phyloP scores from a whole-genome alignment of 2,888 invertebrate species.

The Mycalesis mineus region DNA sequence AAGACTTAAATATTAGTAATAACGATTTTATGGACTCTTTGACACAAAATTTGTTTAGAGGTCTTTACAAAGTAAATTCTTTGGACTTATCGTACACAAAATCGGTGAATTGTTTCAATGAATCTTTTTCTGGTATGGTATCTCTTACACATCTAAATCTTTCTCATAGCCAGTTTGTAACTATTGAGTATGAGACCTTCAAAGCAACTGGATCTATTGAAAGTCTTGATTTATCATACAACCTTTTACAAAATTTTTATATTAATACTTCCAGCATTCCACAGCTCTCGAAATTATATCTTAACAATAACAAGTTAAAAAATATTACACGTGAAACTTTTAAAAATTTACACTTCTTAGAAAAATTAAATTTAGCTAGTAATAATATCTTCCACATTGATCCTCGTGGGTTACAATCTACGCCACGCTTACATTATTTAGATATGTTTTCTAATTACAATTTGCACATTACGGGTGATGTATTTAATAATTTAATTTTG shows the following conservation, averaged over 20 bases:
- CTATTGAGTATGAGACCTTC: conserved; percentile 20
- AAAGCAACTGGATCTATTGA: conserved; percentile 13
- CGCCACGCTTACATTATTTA: conserved; percentile 9
- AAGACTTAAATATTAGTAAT: conserved; percentile 9
- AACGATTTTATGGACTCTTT: conserved; percentile 12
- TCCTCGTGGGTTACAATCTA: conserved; percentile 13
- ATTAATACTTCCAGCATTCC: conserved; percentile 18
- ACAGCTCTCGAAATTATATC: conserved; percentile 12
- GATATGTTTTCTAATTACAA: conserved; percentile 11
- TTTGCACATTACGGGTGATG: conserved; percentile 10
- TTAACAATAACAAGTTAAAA: conserved; percentile 21
- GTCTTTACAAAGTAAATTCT: conserved; percentile 1
- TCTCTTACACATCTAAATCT: conserved; percentile 10
- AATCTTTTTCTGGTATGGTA: conserved; percentile 10
- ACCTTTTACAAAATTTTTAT: conserved; percentile 14
- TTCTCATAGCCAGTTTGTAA: conserved; percentile 14
- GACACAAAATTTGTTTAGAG: conserved; percentile 10
- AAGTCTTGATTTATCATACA: conserved; percentile 19
- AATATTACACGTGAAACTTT: conserved; percentile 18
- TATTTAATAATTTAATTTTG: conserved; percentile 17
- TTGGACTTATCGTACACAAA: conserved; percentile 15
- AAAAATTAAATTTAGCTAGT: conserved; percentile 14
- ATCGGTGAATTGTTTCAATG: conserved; percentile 10
- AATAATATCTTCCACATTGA: conserved; percentile 18
- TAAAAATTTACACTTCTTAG: conserved; percentile 7